Evolutionary conservation across 2,888 invertebrate genomes (phyloP).

Genomic region (Mongoloraphidia duomilia): DNA sequence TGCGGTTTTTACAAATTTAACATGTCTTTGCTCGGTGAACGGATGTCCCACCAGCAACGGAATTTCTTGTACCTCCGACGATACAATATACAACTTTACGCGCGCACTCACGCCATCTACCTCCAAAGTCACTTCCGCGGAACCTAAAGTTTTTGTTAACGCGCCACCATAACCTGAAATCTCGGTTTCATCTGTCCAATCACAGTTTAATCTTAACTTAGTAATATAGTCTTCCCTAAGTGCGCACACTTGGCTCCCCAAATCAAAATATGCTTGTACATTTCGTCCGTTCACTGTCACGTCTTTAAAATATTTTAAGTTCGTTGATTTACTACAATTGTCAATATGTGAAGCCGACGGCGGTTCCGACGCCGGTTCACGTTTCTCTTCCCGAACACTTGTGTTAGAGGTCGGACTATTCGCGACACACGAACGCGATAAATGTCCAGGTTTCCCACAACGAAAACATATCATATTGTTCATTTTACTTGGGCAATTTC

Average conservation of each 20-base stretch:
- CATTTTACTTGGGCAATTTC: too few relatives aligned
- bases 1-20: too few relatives aligned
- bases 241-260: constrained; percentile 4
- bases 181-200: neutral
- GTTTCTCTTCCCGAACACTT: too few relatives aligned
- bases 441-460: too few relatives aligned
- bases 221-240: constrained; percentile 1
- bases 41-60: too few relatives aligned
- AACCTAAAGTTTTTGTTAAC: neutral
- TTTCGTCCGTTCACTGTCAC: neutral
- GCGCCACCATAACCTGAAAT: constrained; percentile 6
- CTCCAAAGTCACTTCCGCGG: neutral
- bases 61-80: constrained; percentile 2
- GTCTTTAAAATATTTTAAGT: constrained; percentile 2
- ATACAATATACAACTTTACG: constrained; percentile 2
- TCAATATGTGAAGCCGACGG: too few relatives aligned
- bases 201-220: neutral
- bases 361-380: too few relatives aligned
- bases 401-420: too few relatives aligned
- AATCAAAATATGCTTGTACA: neutral
- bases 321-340: neutral
- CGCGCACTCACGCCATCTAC: constrained; percentile 4
- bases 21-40: too few relatives aligned
- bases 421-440: too few relatives aligned
- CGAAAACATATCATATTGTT: too few relatives aligned